Percentiles rank a stretch among this genome's conserved stretches.
Evolutionary conservation across 2,888 invertebrate genomes (phyloP).

Genomic region (Melanotus villosus): DNA sequence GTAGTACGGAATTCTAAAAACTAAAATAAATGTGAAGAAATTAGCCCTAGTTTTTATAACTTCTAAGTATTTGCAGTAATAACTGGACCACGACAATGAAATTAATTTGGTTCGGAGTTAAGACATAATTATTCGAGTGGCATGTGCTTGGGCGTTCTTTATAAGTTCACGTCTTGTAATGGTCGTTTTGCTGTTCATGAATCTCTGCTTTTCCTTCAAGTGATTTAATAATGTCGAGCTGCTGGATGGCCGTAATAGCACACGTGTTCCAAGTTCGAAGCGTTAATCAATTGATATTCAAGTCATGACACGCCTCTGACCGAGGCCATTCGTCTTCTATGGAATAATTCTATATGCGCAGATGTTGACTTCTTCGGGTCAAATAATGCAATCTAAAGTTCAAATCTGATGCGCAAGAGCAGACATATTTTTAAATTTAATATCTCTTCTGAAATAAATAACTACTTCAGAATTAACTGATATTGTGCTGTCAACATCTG

Average conservation of each 20-base stretch:
- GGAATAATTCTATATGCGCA: constrained; percentile 15
- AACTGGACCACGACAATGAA: no score
- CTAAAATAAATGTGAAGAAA: no score
- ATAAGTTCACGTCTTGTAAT: no score
- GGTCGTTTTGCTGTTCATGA: constrained; percentile 3
- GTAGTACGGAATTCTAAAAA: no score
- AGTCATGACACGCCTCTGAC: constrained; percentile 20
- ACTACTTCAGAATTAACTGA: background rate
- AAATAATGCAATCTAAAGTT: constrained; percentile 28
- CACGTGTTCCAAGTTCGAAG: constrained; percentile 30
- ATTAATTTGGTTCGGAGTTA: no score
- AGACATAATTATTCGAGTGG: no score
- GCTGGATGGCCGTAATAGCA: constrained; percentile 8
- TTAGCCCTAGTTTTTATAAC: no score
- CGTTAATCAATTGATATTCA: constrained; percentile 41
- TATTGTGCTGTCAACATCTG: background rate
- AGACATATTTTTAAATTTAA: background rate
- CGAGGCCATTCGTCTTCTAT: constrained; percentile 25
- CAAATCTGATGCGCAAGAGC: constrained; percentile 17
- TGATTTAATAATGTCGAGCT: background rate
- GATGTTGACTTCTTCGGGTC: constrained; percentile 28
- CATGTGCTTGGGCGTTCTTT: no score
- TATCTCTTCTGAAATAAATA: background rate
- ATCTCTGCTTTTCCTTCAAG: background rate
- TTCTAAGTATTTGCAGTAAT: no score